Conservation (phyloP, 2,797 vertebrate species). For the Schizopygopsis malacanthus region DNA sequence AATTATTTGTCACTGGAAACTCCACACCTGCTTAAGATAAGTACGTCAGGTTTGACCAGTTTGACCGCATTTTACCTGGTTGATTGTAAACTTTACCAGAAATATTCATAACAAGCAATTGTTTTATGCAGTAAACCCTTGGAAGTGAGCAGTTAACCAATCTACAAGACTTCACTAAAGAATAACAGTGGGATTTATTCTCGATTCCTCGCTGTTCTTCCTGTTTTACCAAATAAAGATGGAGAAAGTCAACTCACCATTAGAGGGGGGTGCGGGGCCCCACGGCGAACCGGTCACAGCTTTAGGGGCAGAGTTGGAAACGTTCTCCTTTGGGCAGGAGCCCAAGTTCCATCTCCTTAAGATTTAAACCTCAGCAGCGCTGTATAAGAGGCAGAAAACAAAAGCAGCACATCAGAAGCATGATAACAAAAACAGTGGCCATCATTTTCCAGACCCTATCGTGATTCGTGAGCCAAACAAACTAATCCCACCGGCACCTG, state of each 20-base stretch:
- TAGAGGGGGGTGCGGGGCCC: slow-evolving; percentile 48
- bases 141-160: background rate
- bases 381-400: background rate
- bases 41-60: background rate
- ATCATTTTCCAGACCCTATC: background rate
- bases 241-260: slow-evolving; percentile 57
- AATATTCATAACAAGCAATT: background rate
- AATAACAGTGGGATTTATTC: background rate
- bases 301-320: slow-evolving; percentile 21
- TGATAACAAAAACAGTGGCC: slow-evolving; percentile 25
- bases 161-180: background rate
- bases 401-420: slow-evolving; percentile 22
- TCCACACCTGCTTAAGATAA: background rate
- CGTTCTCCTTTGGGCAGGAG: slow-evolving; percentile 31
- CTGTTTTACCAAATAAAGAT: background rate
- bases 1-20: background rate
- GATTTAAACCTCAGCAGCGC: slow-evolving; percentile 13
- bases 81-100: background rate
- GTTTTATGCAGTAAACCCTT: background rate
- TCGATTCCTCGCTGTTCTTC: background rate
- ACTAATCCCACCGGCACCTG: slow-evolving; percentile 6
- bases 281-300: slow-evolving; percentile 44
- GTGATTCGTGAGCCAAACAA: background rate
- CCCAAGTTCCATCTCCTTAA: slow-evolving; percentile 59
- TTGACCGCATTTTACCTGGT: background rate